These are phyloP conservation scores for Hydropsyche tenuis DNA, from an alignment of 1,140 invertebrate genomes.

Conservation along the genomic window DNA sequence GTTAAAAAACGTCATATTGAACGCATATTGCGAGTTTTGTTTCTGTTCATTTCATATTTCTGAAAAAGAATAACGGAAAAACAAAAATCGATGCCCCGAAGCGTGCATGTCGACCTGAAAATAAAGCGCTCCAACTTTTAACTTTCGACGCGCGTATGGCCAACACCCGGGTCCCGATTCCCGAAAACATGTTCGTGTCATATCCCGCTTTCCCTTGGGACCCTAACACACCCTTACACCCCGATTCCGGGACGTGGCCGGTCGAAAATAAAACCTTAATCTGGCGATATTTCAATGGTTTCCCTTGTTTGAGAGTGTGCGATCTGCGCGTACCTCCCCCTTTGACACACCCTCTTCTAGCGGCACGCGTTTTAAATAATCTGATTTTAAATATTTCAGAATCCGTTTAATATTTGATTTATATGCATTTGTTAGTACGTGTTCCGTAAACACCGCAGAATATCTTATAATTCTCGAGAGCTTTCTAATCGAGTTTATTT, in stretches of 20 bases:
- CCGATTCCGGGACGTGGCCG: background rate
- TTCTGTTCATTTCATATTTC: too few relatives aligned
- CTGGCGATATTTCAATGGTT: conserved; percentile 37
- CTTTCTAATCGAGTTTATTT: too few relatives aligned
- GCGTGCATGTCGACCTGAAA: background rate
- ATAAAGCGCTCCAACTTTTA: background rate
- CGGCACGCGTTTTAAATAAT: conserved; percentile 6
- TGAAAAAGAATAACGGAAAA: too few relatives aligned
- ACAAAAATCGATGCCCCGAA: background rate
- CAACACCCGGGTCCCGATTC: background rate
- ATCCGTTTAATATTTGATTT: background rate
- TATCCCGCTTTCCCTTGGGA: conserved; percentile 9
- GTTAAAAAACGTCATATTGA: too few relatives aligned
- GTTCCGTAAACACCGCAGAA: too few relatives aligned
- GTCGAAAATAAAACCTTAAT: conserved; percentile 35
- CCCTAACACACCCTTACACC: too few relatives aligned
- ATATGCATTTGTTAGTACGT: too few relatives aligned
- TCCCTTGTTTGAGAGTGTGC: background rate
- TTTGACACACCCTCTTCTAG: too few relatives aligned
- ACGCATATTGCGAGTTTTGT: too few relatives aligned
- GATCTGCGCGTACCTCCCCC: too few relatives aligned
- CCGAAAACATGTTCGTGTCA: conserved; percentile 29
- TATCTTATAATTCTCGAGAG: too few relatives aligned
- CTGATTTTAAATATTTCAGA: conserved; percentile 13
- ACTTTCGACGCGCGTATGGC: conserved; percentile 11